phyloP scores from a whole-genome alignment of 2,888 invertebrate species.

The Sesia apiformis region DNA sequence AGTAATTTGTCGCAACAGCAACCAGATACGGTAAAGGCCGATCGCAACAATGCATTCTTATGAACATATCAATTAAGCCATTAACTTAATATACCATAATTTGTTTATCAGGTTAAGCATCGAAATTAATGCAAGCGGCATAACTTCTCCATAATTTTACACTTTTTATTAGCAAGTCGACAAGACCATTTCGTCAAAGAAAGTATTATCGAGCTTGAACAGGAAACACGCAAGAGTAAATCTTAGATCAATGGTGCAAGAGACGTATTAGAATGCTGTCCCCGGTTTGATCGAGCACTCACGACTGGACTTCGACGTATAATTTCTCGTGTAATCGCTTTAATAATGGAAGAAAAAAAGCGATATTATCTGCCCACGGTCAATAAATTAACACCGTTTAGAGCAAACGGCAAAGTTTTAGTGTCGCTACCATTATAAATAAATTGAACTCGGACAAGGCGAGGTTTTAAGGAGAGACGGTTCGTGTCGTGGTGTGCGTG shows the following conservation, averaged over 20 bases:
- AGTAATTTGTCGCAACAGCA: not conserved
- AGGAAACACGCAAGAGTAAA: slow-evolving; percentile 19
- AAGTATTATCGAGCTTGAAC: slow-evolving; percentile 41
- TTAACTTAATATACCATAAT: slow-evolving; percentile 72
- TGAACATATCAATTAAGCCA: slow-evolving; percentile 69
- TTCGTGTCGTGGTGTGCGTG: slow-evolving; percentile 46
- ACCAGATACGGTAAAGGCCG: slow-evolving; percentile 33
- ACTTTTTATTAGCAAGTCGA: slow-evolving; percentile 71
- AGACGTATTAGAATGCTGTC: slow-evolving; percentile 15
- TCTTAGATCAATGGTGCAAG: slow-evolving; percentile 25
- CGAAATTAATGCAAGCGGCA: slow-evolving; percentile 73
- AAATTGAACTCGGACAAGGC: slow-evolving; percentile 47
- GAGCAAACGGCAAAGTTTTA: slow-evolving; percentile 73
- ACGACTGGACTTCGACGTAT: slow-evolving; percentile 63
- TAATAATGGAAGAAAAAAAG: slow-evolving; percentile 72
- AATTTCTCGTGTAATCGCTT: slow-evolving; percentile 74
- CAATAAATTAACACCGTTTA: slow-evolving; percentile 75
- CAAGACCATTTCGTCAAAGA: slow-evolving; percentile 67
- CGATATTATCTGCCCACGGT: slow-evolving; percentile 75
- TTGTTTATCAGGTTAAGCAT: slow-evolving; percentile 75
- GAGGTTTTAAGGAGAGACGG: slow-evolving; percentile 44
- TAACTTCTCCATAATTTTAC: slow-evolving; percentile 72
- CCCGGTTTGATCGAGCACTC: slow-evolving; percentile 34
- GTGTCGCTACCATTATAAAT: slow-evolving; percentile 73
- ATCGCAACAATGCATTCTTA: slow-evolving; percentile 61